Evolutionary conservation across 1,140 invertebrate genomes (phyloP), one percentile per base, ranked within the genome.

Genomic region (Potamilus streckersoni): DNA sequence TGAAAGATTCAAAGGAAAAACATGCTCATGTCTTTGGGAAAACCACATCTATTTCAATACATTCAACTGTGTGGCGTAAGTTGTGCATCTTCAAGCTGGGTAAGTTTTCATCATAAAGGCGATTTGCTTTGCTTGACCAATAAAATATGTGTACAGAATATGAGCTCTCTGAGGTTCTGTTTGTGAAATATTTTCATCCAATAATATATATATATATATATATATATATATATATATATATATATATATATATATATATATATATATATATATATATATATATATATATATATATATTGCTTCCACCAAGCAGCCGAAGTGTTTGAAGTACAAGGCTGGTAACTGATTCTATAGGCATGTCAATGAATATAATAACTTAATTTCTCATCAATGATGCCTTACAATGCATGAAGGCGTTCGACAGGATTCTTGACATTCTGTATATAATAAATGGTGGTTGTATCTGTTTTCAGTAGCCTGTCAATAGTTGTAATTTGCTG

Each of bases 371-470:
- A 79, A 23, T 0, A 79, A 66, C 75, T 69, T 23, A 77, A 57
- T 62, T 61, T 17, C 78, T 27, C 6, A 79, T 19, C 61, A 75
- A 73, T 38, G 78, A 79, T 55, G 73, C 73, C 64, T 79, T 79
- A 69, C 73, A 79, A 38, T 79, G 69, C 23, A 72, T 27, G 13
- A 67, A 59, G 3, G 19, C 75, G 16, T 69, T 69, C 31, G n/a
- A 23, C 11, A 79, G 58, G 23, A 55, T 63, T 49, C 78, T 61
- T 58, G 78, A 69, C 13, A 62, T 11, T 57, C 78, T 49, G 19
- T 71, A 23, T 1, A 79, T 75, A 12, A 67, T 59, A 23, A 75
- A 79, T 57, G 78, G 78, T 63, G 69, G 69, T 20, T 60, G 67
- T n/a, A 79, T 75, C 14, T n/a, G n/a, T 49, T 49, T 59, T 68